A percentile compares a stretch with the other conserved stretches of the same genome.
phyloP scores from a whole-genome alignment of 2,888 invertebrate genomes.

The Conchocele bisecta region DNA sequence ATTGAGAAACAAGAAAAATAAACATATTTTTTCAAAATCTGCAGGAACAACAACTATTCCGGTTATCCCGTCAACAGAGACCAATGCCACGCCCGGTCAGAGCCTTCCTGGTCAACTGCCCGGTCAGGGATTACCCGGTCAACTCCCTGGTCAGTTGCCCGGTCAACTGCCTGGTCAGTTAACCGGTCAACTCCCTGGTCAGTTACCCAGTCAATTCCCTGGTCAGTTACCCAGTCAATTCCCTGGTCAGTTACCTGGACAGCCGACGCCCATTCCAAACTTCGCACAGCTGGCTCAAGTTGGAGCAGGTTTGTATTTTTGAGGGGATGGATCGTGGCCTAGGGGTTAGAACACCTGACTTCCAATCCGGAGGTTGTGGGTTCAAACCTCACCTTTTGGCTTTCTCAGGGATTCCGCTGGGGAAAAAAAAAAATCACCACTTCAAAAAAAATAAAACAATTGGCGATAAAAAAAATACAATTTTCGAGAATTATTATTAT shows the following conservation, averaged over 20 bases:
- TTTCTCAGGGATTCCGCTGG: too few species aligned
- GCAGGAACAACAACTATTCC: conserved; percentile 69
- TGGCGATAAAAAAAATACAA: too few species aligned
- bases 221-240: conserved; percentile 19
- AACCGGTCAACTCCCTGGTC: conserved; percentile 46
- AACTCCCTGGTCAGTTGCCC: conserved; percentile 16
- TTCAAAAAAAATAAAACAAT: too few species aligned
- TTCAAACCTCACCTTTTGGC: too few species aligned
- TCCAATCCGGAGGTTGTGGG: too few species aligned
- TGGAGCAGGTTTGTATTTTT: conserved; percentile 31
- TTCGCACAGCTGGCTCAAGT: conserved; percentile 33
- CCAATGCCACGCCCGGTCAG: conserved; percentile 37
- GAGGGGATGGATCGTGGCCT: too few species aligned
- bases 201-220: conserved; percentile 18
- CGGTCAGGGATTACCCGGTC: conserved; percentile 10
- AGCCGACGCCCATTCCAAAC: conserved; percentile 52
- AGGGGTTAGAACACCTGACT: too few species aligned
- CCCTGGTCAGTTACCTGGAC: conserved; percentile 22
- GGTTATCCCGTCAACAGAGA: too few species aligned
- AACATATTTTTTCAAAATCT: conserved; percentile 9
- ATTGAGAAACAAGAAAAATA: background rate
- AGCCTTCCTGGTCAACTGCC: conserved; percentile 1
- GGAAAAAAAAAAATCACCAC: too few species aligned
- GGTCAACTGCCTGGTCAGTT: conserved; percentile 18
- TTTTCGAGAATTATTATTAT: too few species aligned